phyloP scores from a whole-genome alignment of 2,113 vertebrate genomes.

The Corapipo altera region DNA sequence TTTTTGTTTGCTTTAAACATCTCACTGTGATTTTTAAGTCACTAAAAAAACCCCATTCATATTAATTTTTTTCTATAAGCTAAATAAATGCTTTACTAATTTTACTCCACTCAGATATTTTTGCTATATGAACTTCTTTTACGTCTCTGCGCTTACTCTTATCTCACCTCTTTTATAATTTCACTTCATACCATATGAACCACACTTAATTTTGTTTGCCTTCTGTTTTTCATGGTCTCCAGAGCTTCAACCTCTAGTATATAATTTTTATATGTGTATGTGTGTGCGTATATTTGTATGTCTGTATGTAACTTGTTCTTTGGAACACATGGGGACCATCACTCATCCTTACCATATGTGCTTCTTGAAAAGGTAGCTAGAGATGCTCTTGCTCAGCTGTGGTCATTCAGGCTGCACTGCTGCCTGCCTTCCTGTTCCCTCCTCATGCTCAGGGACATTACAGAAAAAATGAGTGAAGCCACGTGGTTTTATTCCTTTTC shows the following conservation, averaged over 20 bases:
- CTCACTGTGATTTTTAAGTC: background rate
- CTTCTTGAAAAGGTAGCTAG: background rate
- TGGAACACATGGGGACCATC: background rate
- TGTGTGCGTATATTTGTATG: background rate
- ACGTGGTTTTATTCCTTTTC: background rate
- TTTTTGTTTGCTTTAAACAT: background rate
- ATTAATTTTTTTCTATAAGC: background rate
- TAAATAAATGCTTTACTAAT: background rate
- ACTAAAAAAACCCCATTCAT: background rate
- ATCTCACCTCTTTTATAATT: background rate
- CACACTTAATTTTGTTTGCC: background rate
- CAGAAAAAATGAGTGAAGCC: background rate
- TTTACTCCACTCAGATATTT: background rate
- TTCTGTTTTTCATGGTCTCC: background rate
- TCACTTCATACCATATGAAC: rapidly evolving
- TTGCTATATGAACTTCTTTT: background rate
- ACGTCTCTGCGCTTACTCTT: background rate
- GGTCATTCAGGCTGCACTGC: background rate
- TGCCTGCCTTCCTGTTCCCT: background rate
- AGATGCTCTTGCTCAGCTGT: background rate
- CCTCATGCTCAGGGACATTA: background rate
- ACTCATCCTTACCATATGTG: background rate
- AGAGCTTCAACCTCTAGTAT: background rate
- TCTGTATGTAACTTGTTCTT: background rate
- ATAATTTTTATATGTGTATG: background rate